A percentile compares a stretch with the other conserved stretches of the same genome.
Evolutionary conservation across 35 echinoderm and acorn worm genomes (phyloP).

Genomic region (Anneissia japonica): DNA sequence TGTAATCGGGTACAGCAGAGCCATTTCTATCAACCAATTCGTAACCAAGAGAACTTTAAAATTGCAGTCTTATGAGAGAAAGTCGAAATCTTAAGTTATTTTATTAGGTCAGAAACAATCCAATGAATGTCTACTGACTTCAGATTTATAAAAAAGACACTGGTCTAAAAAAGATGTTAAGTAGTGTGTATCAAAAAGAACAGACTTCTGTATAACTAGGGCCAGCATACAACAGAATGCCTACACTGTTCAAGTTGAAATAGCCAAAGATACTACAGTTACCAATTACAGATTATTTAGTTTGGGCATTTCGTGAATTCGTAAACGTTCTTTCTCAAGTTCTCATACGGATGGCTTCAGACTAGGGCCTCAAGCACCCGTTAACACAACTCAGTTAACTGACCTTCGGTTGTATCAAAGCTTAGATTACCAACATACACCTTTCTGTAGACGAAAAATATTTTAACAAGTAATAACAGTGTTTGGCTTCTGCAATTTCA

Average conservation of each 20-base stretch:
- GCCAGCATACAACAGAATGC: not conserved
- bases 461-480: not conserved
- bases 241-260: too few species aligned
- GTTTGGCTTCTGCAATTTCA: too few species aligned
- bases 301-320: not conserved
- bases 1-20: not conserved
- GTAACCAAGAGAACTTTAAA: not conserved
- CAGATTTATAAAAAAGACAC: not conserved
- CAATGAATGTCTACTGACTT: not conserved
- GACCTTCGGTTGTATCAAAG: not conserved
- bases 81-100: not conserved
- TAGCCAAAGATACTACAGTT: too few species aligned
- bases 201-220: not conserved
- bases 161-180: not conserved
- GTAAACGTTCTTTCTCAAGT: not conserved
- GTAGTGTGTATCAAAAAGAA: not conserved
- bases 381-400: not conserved
- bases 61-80: not conserved
- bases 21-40: constrained; percentile 1
- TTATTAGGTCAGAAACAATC: not conserved
- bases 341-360: not conserved
- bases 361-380: not conserved
- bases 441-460: not conserved
- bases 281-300: too few species aligned
- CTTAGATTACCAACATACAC: not conserved